These are phyloP conservation scores for Herminia tarsipennalis DNA, from an alignment of 2,888 invertebrate species.

Conservation along the genomic window DNA sequence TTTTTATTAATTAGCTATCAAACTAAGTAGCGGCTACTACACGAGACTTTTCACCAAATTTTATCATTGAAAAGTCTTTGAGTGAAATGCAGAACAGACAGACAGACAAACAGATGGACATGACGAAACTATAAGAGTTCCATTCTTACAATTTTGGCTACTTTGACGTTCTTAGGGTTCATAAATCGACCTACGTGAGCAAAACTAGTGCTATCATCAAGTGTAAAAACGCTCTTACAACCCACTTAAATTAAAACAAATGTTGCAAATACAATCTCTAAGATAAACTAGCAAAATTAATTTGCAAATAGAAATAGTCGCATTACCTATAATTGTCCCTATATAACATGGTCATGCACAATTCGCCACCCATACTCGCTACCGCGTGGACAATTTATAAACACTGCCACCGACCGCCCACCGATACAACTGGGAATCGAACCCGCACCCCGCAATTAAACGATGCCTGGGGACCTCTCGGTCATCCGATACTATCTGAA, in stretches of 20 bases:
- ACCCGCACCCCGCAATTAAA: constrained; percentile 75
- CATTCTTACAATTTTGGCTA: too few relatives aligned
- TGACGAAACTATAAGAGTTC: too few relatives aligned
- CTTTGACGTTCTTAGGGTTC: too few relatives aligned
- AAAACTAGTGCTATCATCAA: too few relatives aligned
- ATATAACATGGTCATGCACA: constrained; percentile 41
- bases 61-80: too few relatives aligned
- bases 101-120: too few relatives aligned
- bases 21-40: too few relatives aligned
- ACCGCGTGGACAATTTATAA: constrained; percentile 72
- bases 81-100: too few relatives aligned
- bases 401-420: constrained; percentile 68
- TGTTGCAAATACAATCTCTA: constrained; percentile 1
- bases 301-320: constrained; percentile 27
- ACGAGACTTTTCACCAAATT: too few relatives aligned
- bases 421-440: constrained; percentile 66
- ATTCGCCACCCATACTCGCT: constrained; percentile 66
- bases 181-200: too few relatives aligned
- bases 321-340: constrained; percentile 14
- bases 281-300: constrained; percentile 14
- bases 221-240: too few relatives aligned
- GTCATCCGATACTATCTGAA: constrained; percentile 71
- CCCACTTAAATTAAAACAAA: neutral
- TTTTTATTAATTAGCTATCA: too few relatives aligned
- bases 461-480: constrained; percentile 70